Conservation (phyloP, 2,797 vertebrate genomes). For the Squalus acanthias region DNA sequence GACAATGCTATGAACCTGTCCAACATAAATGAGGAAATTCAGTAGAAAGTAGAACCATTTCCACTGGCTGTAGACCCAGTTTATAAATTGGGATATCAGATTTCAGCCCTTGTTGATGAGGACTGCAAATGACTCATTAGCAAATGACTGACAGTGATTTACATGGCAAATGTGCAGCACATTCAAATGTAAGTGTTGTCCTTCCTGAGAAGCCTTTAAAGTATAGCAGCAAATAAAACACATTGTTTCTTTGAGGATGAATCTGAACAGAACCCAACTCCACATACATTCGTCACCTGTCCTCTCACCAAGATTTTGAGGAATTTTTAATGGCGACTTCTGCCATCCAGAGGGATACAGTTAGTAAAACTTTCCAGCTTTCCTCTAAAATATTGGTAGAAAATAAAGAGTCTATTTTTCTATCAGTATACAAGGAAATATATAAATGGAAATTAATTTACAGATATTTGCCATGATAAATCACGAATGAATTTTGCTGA, state of each 20-base stretch:
- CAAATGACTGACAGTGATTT: constrained; percentile 20
- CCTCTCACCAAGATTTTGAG: too few species aligned
- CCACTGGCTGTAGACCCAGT: not conserved
- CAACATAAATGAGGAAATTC: not conserved
- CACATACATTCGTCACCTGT: too few species aligned
- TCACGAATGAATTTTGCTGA: not conserved
- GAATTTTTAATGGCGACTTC: not conserved
- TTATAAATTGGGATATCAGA: not conserved
- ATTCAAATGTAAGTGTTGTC: constrained; percentile 5
- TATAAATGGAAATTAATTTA: not conserved
- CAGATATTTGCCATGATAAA: not conserved
- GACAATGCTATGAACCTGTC: not conserved
- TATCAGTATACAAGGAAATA: not conserved
- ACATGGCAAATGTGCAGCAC: not conserved
- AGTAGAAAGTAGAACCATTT: not conserved
- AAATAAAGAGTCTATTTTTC: not conserved
- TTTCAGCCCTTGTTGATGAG: not conserved
- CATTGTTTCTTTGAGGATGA: not conserved
- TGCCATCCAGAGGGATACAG: not conserved
- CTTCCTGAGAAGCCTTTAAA: not conserved
- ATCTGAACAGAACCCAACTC: too few species aligned
- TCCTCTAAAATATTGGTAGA: not conserved
- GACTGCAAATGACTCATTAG: not conserved
- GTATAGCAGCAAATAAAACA: not conserved
- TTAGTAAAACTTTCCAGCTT: not conserved